phyloP scores from a whole-genome alignment of 2,888 invertebrate species.

The Miltochrista miniata region DNA sequence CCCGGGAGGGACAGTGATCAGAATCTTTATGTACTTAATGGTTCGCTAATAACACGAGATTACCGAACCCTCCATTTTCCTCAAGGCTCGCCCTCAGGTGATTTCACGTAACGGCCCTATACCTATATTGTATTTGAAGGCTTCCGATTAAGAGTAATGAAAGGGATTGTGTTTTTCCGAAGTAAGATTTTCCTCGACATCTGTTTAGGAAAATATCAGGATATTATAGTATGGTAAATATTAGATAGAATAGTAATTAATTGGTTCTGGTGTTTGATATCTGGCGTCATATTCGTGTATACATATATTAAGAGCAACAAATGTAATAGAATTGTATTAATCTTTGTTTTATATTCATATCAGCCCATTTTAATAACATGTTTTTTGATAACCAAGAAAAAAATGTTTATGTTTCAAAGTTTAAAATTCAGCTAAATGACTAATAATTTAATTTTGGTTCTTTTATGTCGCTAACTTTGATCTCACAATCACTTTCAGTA shows the following conservation, averaged over 20 bases:
- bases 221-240: neutral
- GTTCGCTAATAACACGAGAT: constrained; percentile 34
- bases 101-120: constrained; percentile 24
- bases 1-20: constrained; percentile 30
- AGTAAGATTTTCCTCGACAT: neutral
- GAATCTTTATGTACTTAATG: constrained; percentile 36
- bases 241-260: neutral
- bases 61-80: constrained; percentile 29
- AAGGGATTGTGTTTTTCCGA: constrained; percentile 4
- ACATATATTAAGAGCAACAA: too few species aligned
- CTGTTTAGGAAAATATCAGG: neutral
- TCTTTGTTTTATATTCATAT: too few species aligned
- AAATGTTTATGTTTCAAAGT: too few species aligned
- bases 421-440: too few species aligned
- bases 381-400: too few species aligned
- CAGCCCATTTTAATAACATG: too few species aligned
- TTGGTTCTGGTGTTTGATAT: neutral
- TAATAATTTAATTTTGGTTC: too few species aligned
- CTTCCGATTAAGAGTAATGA: constrained; percentile 22
- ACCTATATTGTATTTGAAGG: constrained; percentile 27
- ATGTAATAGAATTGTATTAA: too few species aligned
- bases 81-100: constrained; percentile 28
- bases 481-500: too few species aligned
- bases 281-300: neutral
- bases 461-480: too few species aligned